Evolutionary conservation across 2,888 invertebrate species (phyloP), one percentile per base, ranked within the genome.

Genomic region (Malacosoma neustria): DNA sequence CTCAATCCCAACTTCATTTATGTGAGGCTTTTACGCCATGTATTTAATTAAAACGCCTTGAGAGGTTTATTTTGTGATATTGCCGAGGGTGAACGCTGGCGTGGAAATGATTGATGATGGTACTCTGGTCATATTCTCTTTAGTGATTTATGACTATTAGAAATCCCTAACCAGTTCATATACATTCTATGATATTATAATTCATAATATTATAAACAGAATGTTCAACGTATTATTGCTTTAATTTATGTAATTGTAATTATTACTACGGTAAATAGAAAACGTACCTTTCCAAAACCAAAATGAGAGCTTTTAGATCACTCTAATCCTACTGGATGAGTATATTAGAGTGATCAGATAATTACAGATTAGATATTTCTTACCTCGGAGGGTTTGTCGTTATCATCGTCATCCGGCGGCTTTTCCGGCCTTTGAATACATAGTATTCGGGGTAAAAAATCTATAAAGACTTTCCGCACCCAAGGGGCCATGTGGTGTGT

Each of bases 401-500:
- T 72, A 45, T 80, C 80, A 34, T 87, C 89, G 46, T 91, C 91
- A 44, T 90, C 90, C 35, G 89, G 88, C 46, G 93, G 92, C 72
- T 95, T 95, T 54, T 92, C 91, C 36, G 97, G 97, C 69, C 96
- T 90, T 82, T 94, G 91, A 79, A 97, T 96, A 79, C 94, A 92
- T 60, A 97, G 88, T 77, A 94, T 91, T 77, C 91, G 93, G 48
- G 96, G 95, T 77, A 96, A 89, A 71, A 93, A 89, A 75, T 93
- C 91, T 77, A 94, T 94, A 82, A 96, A 96, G 69, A 95, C 88
- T 61, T 91, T 89, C 57, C 93, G 90, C 62, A 96, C 95, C 95
- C 96, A 96, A 37, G 95, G 96, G 43, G 95, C 91, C 92, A 97
- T 93, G 57, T 93, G 92, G 75, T 97, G 96, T 46, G 96, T 96